Evolutionary conservation across 2,113 vertebrate species (phyloP).

Genomic region (Malurus cyaneus): DNA sequence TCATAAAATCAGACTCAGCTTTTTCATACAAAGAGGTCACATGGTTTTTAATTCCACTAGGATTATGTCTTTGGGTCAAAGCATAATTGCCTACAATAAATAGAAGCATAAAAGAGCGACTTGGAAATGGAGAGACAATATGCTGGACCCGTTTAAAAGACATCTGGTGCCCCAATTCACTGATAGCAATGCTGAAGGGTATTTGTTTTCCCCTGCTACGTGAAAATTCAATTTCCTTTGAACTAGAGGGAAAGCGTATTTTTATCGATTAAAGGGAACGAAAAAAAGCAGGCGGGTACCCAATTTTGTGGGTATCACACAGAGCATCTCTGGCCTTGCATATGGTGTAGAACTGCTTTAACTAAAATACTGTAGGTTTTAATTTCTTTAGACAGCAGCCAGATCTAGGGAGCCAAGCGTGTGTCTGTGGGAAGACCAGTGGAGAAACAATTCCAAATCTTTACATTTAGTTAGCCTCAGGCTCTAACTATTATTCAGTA

Average conservation of each 20-base stretch:
- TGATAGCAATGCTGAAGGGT: constrained; percentile 40
- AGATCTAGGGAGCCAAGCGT: background rate
- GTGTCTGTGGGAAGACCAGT: background rate
- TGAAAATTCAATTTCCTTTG: constrained; percentile 58
- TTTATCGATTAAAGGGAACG: constrained; percentile 20
- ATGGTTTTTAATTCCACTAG: constrained; percentile 52
- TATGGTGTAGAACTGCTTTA: background rate
- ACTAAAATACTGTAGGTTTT: constrained; percentile 12
- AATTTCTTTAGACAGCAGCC: constrained; percentile 11
- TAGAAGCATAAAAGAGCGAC: constrained; percentile 33
- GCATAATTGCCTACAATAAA: constrained; percentile 63
- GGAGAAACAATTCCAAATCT: background rate
- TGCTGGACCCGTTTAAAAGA: constrained; percentile 42
- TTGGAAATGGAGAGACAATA: constrained; percentile 57
- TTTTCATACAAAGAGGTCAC: constrained; percentile 23
- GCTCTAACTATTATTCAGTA: background rate
- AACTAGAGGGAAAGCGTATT: constrained; percentile 42
- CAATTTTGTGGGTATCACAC: background rate
- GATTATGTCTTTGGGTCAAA: constrained; percentile 62
- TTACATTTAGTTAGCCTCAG: background rate
- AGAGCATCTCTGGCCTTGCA: constrained; percentile 10
- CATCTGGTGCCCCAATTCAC: constrained; percentile 58
- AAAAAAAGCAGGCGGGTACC: constrained; percentile 43
- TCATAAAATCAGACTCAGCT: constrained; percentile 53
- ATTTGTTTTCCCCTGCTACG: constrained; percentile 56